Evolutionary conservation across 2,113 vertebrate species (phyloP).

Genomic region (Ptyas mucosa): DNA sequence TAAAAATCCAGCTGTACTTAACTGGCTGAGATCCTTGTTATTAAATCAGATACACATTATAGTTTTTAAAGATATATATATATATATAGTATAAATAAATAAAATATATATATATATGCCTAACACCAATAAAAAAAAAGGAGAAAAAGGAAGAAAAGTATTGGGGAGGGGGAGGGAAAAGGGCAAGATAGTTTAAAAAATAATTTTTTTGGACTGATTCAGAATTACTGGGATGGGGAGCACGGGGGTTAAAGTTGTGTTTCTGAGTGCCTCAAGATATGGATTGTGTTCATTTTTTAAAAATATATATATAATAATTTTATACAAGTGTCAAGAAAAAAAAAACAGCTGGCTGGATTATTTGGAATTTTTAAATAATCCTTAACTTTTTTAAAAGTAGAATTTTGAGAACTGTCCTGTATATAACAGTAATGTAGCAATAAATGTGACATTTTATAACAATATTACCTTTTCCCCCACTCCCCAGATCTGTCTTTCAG

Average conservation of each 20-base stretch:
- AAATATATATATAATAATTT: conserved; percentile 59
- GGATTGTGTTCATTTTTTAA: conserved; percentile 65
- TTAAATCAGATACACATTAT: conserved; percentile 73
- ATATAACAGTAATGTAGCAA: conserved; percentile 96
- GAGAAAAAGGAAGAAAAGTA: conserved; percentile 38
- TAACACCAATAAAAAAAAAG: conserved; percentile 52
- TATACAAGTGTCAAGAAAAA: conserved; percentile 66
- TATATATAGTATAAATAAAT: conserved; percentile 63
- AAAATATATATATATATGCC: conserved; percentile 59
- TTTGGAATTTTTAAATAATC: conserved; percentile 75
- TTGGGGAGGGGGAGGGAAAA: conserved; percentile 51
- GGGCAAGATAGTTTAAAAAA: neutral
- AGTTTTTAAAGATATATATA: conserved; percentile 67
- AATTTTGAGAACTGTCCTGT: conserved; percentile 85
- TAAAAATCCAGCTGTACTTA: conserved; percentile 60
- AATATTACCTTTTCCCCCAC: conserved; percentile 72
- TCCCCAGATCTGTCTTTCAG: conserved; percentile 79
- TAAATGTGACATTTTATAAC: conserved; percentile 95
- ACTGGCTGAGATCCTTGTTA: conserved; percentile 60
- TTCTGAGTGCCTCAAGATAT: conserved; percentile 73
- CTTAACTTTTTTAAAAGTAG: conserved; percentile 82
- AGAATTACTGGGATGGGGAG: conserved; percentile 34
- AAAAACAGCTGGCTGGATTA: conserved; percentile 79
- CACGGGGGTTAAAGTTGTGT: conserved; percentile 64
- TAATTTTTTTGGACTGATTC: conserved; percentile 53